Evolutionary conservation across 1,140 invertebrate genomes (phyloP), one percentile per base, ranked within the genome.

Genomic region (Panulirus ornatus): DNA sequence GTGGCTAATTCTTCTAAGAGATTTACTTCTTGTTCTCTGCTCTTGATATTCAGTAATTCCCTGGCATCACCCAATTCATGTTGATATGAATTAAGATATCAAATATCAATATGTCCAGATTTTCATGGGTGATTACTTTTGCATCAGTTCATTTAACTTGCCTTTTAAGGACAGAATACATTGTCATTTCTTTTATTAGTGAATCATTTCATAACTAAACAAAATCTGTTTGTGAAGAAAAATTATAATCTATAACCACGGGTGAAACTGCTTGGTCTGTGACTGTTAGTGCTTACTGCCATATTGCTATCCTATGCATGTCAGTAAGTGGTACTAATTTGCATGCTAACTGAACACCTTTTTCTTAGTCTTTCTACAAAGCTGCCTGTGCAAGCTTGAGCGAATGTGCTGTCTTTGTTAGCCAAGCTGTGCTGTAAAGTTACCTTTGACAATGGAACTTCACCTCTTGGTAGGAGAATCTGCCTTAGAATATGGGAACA

Each of bases 261-360:
- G 85, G 85, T 88, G 85, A 88, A 88, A 88, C 54, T 88, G 85
- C 85, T 81, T 88, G 85, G 54, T 78, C 82, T 84, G 70, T 63
- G 70, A 75, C 38, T 73, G 66, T 73, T 73, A 81, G 78, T 58
- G 78, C 78, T 44, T 36, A 51, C 44, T 79, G 76, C 76, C 27
- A 36, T 30, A 0, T 22, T 38, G 78, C 30, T 30, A 22, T 1
- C 30, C 11, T 1, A 66, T 66, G 58, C 58, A 66, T 66, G 58
- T 30, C n/a, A 30, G 58, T 22, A 6, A 30, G 58, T 66, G 58
- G 54, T 22, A 22, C 22, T 58, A 58, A 58, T 27, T 9, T 81
- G 78, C 51, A 81, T 81, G 78, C n/a, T 47, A 66, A n/a, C 30
- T 36, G 27, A 58, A 36, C n/a, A 30, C 78, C 38, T n/a, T 54